Base-by-base conservation (phyloP, 2,113 vertebrate species). In the Spilogale gracilis region DNA sequence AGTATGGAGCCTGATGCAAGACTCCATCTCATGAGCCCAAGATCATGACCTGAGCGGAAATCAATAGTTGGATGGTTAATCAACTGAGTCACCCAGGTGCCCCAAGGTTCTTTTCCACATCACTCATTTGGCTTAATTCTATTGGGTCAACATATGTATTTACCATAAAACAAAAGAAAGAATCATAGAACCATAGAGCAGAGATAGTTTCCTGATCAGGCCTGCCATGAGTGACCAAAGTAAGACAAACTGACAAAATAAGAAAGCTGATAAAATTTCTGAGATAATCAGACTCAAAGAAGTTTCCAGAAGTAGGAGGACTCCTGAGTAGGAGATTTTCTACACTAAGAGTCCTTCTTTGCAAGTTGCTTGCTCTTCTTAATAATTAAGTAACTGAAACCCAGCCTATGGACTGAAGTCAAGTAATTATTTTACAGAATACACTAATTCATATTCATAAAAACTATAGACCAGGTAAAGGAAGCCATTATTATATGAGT, bases 371-470 rank as follows among this genome's bases (percentile, higher is more conserved):
- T 91, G 2, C 13, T 65, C 38, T 78, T 93, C 65, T 61, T 52
- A 21, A 32, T 50, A 45, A 81, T 58, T 54, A 74, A 73, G 71
- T 63, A 38, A 11, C 30, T 76, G 25, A 92, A 74, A 12, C 4
- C 18, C 76, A 84, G 25, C 4, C 25, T 89, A 18, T 69, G 38
- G 38, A n/a, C 43, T 43, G 2, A 27, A 54, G 11, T 83, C n/a
- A 52, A 89, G 30, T 48, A 95, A 93, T 92, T 56, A 91, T 23
- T 91, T 60, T 71, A 69, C 6, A 93, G 78, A 96, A 52, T 48
- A 63, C n/a, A 79, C 32, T 30, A 67, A 78, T 32, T 27, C 11
- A 73, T 14, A 3, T 56, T 54, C 1, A 30, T 54, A 85, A 78
- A 38, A 96, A 86, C 13, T 30, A 14, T 1, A 82, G 18, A 85